These are phyloP conservation scores for Hydrozoanthus gracilis DNA, from an alignment of 92 coral and sea anemone genomes.

Conservation along the genomic window DNA sequence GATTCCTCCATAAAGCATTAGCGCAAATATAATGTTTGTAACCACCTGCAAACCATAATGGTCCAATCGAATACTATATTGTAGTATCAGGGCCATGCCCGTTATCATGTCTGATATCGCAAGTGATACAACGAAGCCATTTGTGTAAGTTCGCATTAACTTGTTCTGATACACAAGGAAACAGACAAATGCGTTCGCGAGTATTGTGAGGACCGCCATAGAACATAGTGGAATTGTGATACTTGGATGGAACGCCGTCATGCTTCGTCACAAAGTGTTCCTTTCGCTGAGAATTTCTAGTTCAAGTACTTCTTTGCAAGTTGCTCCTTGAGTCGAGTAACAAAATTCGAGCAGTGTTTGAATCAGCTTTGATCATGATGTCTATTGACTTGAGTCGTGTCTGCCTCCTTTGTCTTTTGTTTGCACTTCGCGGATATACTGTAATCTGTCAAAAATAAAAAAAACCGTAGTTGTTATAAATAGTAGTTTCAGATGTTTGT, in stretches of 20 bases:
- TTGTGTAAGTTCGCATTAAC: constrained; percentile 80
- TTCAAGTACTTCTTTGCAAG: neutral
- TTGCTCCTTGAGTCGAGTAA: neutral
- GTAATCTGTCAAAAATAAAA: constrained; percentile 19
- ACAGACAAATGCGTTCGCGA: constrained; percentile 74
- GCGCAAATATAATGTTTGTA: constrained; percentile 71
- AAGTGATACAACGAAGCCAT: constrained; percentile 84
- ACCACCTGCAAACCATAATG: constrained; percentile 59
- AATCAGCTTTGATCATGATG: neutral
- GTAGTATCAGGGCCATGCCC: constrained; percentile 71
- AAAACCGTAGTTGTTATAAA: neutral
- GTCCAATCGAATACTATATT: constrained; percentile 71
- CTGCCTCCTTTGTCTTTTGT: neutral
- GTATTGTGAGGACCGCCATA: constrained; percentile 57
- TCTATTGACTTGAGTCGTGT: neutral
- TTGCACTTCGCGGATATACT: neutral
- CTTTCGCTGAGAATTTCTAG: neutral
- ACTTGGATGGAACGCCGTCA: constrained; percentile 31
- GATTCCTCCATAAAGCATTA: constrained; percentile 80
- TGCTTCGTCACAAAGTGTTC: neutral
- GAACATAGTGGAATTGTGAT: constrained; percentile 61
- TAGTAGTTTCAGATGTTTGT: neutral
- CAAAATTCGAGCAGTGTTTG: neutral
- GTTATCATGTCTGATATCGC: constrained; percentile 85
- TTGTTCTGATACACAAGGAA: constrained; percentile 70